Evolutionary conservation across 2,888 invertebrate species (phyloP), one percentile per base, ranked within the genome.

Genomic region (Sisyra terminalis): DNA sequence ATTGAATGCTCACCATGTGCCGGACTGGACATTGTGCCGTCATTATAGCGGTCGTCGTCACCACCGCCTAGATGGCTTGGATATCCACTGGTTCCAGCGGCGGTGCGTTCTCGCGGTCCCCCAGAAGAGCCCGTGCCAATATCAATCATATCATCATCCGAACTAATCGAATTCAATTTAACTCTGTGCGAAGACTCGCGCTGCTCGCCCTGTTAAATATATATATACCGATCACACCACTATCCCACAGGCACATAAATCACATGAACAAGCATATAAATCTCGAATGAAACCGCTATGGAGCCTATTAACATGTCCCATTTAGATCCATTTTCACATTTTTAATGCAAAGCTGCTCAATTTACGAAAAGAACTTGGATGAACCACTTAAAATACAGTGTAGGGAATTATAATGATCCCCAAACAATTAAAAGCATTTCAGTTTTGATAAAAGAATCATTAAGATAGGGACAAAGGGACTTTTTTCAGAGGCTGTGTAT

Each of bases 71-170:
- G 49, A 47, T 46, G 35, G 24, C 24, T 24, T 34, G 15, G 49
- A 47, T 46, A 11, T 3, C 24, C 7, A 7, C 24, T 18, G 15
- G 16, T 17, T 16, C 18, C 17, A 9, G 37, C 16, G 14, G 11
- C 16, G 8, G 18, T 18, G 11, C 41, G 29, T 37, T 43, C 37
- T 11, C 31, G 37, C 9, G 30, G 37, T 18, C 43, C 54, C 10
- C 43, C 54, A 40, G 50, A 54, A 45, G 63, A 69, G 44, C 70
- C 64, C 47, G 75, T 73, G 40, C 70, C 70, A 49, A 76, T 74
- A 57, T 75, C 75, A 51, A 75, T 72, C 75, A 76, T 76, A 55
- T 74, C 75, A 60, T 75, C 75, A 57, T 75, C 75, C 37, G 65
- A 64, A 51, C 64, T 63, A 44, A 61, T 56, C 30, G 62, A 57